Base-by-base conservation (phyloP, 1,140 invertebrate genomes). In the Hyles vespertilio region DNA sequence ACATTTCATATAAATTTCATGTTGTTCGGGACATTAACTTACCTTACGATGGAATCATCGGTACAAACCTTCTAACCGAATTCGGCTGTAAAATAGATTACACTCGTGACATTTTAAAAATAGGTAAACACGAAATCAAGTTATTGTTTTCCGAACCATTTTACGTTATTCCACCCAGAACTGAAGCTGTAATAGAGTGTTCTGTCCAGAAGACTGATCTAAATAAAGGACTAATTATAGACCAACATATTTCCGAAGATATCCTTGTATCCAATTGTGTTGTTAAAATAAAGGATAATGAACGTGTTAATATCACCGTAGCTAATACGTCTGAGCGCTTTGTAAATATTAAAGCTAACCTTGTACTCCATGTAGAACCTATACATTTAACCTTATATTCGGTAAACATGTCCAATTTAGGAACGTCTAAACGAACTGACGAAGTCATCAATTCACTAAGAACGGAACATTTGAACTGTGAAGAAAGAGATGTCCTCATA, bases 21-120 rank as follows among this genome's bases (percentile, higher is more conserved):
- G 40, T 58, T 6, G 47, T 59, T 3, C 44, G 43, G 9, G 9
- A 53, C 11, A 63, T 63, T n/a, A 47, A 61, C 22, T 32, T 61
- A 36, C 59, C 59, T 32, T 61, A 57, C 40, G 59, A 61, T 47
- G 59, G 59, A 3, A 61, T 61, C 10, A 56, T 61, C 3, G 59
- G 56, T 0, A 34, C 55, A n/a, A 55, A 62, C 40, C 49, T 62
- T 32, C 51, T 62, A 6, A 57, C 32, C 46, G 11, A 40, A 10
- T 54, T 53, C 34, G 51, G 56, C 43, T 62, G 61, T 9, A 57
- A 53, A 36, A 58, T 62, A 6, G 56, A 58, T n/a, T n/a, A n/a
- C n/a, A n/a, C n/a, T n/a, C n/a, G n/a, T n/a, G n/a, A n/a, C n/a
- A n/a, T n/a, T n/a, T n/a, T 62, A 12, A 52, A 58, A 53, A 54